phyloP scores from a whole-genome alignment of 1,140 invertebrate genomes.

The Nymphalis io region DNA sequence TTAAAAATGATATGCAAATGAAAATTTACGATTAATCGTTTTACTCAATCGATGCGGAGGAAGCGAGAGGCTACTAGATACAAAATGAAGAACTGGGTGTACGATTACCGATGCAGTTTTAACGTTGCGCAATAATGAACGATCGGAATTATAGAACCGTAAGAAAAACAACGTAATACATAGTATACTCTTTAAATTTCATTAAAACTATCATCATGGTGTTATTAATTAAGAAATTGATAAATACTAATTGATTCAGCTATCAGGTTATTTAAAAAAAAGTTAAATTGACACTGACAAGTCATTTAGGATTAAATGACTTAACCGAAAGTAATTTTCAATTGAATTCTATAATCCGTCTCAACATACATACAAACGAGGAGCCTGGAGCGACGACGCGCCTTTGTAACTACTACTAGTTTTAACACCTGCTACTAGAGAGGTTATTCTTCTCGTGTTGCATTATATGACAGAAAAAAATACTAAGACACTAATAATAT shows the following conservation, averaged over 20 bases:
- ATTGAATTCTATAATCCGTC: conserved; percentile 75
- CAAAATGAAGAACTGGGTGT: conserved; percentile 58
- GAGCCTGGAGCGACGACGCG: conserved; percentile 49
- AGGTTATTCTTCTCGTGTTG: conserved; percentile 4
- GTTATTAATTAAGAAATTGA: conserved; percentile 1
- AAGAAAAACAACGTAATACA: background rate
- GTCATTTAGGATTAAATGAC: conserved; percentile 20
- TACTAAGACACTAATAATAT: background rate
- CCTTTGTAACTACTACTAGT: conserved; percentile 20
- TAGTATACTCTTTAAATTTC: background rate
- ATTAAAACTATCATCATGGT: background rate
- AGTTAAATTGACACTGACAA: conserved; percentile 15
- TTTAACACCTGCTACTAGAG: conserved; percentile 52
- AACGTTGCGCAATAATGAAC: background rate
- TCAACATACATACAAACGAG: conserved; percentile 42
- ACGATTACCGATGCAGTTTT: conserved; percentile 51
- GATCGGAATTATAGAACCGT: background rate
- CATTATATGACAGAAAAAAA: background rate
- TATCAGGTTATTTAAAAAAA: background rate
- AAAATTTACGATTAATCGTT: conserved; percentile 63
- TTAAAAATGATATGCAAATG: conserved; percentile 75
- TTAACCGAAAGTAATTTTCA: conserved; percentile 68
- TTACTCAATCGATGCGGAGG: conserved; percentile 54
- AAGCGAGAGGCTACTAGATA: conserved; percentile 62
- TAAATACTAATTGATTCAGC: background rate